A percentile compares a stretch with the other conserved stretches of the same genome.
Conservation (phyloP, 1,140 invertebrate species). For the Cylas formicarius region DNA sequence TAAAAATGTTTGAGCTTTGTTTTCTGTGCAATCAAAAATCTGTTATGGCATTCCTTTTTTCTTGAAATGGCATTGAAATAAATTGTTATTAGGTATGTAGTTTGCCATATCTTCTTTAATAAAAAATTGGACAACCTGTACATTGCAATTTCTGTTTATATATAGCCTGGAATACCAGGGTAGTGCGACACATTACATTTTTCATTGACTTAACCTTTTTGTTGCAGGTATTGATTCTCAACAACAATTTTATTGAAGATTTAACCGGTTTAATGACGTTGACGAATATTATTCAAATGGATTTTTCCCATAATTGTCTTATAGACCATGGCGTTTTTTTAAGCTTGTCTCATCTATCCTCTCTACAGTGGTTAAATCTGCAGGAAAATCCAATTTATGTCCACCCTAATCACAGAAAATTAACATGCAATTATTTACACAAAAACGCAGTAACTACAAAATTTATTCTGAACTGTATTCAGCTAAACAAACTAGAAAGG, state of each 20-base stretch:
- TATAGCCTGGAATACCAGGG: too few species aligned
- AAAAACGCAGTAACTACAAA: constrained; percentile 46
- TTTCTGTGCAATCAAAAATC: too few species aligned
- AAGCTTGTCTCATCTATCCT: constrained; percentile 48
- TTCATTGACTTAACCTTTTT: constrained; percentile 16
- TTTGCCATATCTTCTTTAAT: neutral
- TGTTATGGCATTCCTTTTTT: too few species aligned
- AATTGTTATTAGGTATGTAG: neutral
- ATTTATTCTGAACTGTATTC: constrained; percentile 52
- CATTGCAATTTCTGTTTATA: too few species aligned
- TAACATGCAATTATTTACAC: constrained; percentile 51
- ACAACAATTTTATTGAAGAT: constrained; percentile 44
- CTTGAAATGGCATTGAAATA: neutral
- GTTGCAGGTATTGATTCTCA: constrained; percentile 32
- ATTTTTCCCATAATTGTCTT: constrained; percentile 57
- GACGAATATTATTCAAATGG: constrained; percentile 49
- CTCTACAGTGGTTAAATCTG: constrained; percentile 49
- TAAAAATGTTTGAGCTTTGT: too few species aligned
- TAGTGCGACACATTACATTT: too few species aligned
- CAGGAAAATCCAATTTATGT: constrained; percentile 55
- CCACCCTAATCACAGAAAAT: constrained; percentile 50
- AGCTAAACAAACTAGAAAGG: constrained; percentile 49
- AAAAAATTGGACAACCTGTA: neutral
- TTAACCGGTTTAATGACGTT: constrained; percentile 38
- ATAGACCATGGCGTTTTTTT: constrained; percentile 51